A percentile compares a stretch with the other conserved stretches of the same genome.
Evolutionary conservation across 2,113 vertebrate species (phyloP).

Genomic region (Chroicocephalus ridibundus): DNA sequence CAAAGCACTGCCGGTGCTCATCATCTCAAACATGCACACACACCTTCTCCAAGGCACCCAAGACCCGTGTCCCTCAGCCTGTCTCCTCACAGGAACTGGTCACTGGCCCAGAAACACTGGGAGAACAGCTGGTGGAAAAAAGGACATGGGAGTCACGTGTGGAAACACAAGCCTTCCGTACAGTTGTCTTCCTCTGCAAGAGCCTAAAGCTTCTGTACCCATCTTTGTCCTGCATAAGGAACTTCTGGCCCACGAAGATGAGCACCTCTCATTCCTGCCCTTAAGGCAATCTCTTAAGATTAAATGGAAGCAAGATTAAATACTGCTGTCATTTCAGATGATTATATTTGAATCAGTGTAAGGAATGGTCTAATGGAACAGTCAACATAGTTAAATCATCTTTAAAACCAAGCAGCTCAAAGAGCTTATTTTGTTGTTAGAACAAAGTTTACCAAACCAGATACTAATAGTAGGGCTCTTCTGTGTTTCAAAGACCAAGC

Average conservation of each 20-base stretch:
- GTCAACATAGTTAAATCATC: neutral
- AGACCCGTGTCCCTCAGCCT: neutral
- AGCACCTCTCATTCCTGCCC: neutral
- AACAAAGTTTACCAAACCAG: neutral
- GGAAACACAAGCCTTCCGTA: neutral
- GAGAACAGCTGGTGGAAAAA: neutral
- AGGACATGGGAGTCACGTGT: neutral
- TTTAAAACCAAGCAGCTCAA: neutral
- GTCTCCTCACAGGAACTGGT: neutral
- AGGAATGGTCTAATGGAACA: neutral
- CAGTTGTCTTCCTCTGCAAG: neutral
- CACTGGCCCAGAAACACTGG: neutral
- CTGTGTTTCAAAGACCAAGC: neutral
- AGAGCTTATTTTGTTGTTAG: neutral
- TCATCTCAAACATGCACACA: accelerated
- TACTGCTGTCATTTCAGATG: neutral
- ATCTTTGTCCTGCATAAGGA: neutral
- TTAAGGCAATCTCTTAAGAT: neutral
- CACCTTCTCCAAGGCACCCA: neutral
- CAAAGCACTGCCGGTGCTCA: neutral
- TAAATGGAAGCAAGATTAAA: neutral
- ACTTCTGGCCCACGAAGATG: neutral
- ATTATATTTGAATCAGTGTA: neutral
- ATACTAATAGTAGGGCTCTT: neutral
- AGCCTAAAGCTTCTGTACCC: neutral